Evolutionary conservation across 1,140 invertebrate species (phyloP).

Genomic region (Bradysia coprophila): DNA sequence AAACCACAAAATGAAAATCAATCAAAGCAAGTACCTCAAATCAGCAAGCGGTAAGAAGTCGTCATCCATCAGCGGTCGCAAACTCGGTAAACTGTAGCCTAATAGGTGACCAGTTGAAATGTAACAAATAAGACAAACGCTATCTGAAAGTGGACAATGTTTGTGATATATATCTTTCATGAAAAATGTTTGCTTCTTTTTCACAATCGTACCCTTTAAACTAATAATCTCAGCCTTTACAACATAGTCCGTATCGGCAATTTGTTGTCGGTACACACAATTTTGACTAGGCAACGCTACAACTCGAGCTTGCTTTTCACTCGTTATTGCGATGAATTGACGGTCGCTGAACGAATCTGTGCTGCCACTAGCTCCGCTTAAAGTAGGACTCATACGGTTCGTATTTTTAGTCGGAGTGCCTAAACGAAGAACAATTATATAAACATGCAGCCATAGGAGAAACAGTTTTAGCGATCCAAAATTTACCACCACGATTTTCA

Average conservation of each 20-base stretch:
- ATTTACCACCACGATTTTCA: slow-evolving; percentile 44
- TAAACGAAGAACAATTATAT: slow-evolving; percentile 7
- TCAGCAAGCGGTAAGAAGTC: slow-evolving; percentile 87
- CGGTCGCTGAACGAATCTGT: slow-evolving; percentile 48
- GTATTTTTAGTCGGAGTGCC: slow-evolving; percentile 39
- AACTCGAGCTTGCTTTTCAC: slow-evolving; percentile 88
- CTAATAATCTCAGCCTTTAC: slow-evolving; percentile 86
- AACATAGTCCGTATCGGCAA: slow-evolving; percentile 76
- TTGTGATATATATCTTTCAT: neutral
- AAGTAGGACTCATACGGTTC: slow-evolving; percentile 57
- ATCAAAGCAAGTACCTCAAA: slow-evolving; percentile 61
- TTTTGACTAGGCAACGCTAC: slow-evolving; percentile 88
- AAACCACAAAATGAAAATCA: too few species aligned
- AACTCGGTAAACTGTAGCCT: slow-evolving; percentile 82
- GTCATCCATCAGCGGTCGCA: slow-evolving; percentile 75
- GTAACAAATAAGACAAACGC: slow-evolving; percentile 84
- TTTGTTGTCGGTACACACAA: slow-evolving; percentile 68
- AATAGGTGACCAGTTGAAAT: slow-evolving; percentile 82
- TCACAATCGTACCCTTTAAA: slow-evolving; percentile 56
- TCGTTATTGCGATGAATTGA: slow-evolving; percentile 83
- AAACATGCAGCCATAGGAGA: neutral
- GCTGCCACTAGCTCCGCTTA: slow-evolving; percentile 24
- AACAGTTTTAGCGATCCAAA: too few species aligned
- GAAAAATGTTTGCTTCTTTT: neutral
- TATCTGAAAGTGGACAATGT: slow-evolving; percentile 43